These are phyloP conservation scores for Cuniculus paca DNA, from an alignment of 2,797 vertebrate species.

Conservation along the genomic window DNA sequence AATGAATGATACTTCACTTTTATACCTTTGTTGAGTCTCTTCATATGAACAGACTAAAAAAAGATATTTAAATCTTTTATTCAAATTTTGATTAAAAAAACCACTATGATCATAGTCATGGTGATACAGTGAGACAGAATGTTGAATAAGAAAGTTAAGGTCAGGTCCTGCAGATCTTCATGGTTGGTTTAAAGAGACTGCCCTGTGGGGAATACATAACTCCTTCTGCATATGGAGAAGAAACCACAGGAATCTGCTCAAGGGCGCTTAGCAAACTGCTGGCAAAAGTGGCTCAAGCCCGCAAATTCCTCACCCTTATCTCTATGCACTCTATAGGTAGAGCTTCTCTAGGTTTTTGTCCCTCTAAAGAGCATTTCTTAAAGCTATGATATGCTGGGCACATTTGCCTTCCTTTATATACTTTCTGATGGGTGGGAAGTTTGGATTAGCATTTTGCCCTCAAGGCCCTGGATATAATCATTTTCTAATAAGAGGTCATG, in stretches of 20 bases:
- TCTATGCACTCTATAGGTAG: constrained; percentile 33
- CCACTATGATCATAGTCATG: constrained; percentile 11
- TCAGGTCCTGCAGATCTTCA: constrained; percentile 39
- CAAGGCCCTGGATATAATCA: constrained; percentile 15
- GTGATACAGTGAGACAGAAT: not conserved
- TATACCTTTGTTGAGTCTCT: constrained; percentile 15
- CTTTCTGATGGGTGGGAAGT: constrained; percentile 58
- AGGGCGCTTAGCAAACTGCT: constrained; percentile 64
- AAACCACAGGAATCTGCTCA: constrained; percentile 26
- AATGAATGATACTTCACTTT: constrained; percentile 39
- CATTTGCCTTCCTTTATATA: not conserved
- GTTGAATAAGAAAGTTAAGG: constrained; percentile 58
- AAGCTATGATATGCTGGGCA: not conserved
- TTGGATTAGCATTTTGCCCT: constrained; percentile 54
- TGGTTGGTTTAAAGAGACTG: constrained; percentile 20
- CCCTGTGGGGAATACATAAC: constrained; percentile 25
- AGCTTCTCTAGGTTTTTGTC: not conserved
- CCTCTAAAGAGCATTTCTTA: constrained; percentile 43
- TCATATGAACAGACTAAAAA: constrained; percentile 31
- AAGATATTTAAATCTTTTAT: constrained; percentile 39
- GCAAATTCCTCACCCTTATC: constrained; percentile 58
- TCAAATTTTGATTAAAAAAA: constrained; percentile 56
- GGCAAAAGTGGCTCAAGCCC: constrained; percentile 27
- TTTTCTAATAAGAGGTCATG: constrained; percentile 62
- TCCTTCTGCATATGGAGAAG: constrained; percentile 37